Base-by-base conservation (phyloP, 2,888 invertebrate species). In the Brassicogethes aeneus region DNA sequence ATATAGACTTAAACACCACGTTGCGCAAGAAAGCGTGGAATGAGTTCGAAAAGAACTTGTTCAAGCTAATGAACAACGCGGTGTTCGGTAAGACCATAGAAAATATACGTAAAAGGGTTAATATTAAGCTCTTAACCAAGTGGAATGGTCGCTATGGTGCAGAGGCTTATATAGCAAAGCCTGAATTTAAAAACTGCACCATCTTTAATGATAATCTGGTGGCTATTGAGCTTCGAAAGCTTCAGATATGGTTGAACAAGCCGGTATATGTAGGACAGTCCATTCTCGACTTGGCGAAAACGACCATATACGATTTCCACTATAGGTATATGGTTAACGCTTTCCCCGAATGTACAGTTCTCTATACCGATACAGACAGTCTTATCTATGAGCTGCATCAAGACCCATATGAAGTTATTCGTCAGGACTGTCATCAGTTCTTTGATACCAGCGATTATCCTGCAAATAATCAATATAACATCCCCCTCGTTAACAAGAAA, bases 201-300 rank as follows among this genome's bases (percentile, higher is more conserved):
- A 47, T 48, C 13, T 47, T 51, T 33, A 43, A 41, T 40, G n/a
- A 37, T 13, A 33, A 47, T 39, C 15, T 47, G 8, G 34, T 42
- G 5, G 17, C 40, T 10, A 41, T 54, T 2, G 45, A 54, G 43
- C 12, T 50, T 15, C 43, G 40, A 14, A 39, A 40, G 32, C 15
- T 43, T n/a, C 33, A 50, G 33, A 41, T 50, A 7, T 36, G 32
- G 16, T 48, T 48, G 12, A 48, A 50, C 29, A 55, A 55, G 36
- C 52, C 52, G 2, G 50, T 54, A 12, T 52, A 54, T 37, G 40
- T 47, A 1, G 52, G 54, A 8, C 40, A 51, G 34, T 7, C 42
- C 15, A 45, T 55, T 34, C 42, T 53, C 17, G 53, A 55, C 12
- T 35, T 55, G 15, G 46, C 54, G 12, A 55, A 55, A 40, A 43